Conservation (phyloP, 92 coral and sea anemone species). For the Epizoanthus ramosus region DNA sequence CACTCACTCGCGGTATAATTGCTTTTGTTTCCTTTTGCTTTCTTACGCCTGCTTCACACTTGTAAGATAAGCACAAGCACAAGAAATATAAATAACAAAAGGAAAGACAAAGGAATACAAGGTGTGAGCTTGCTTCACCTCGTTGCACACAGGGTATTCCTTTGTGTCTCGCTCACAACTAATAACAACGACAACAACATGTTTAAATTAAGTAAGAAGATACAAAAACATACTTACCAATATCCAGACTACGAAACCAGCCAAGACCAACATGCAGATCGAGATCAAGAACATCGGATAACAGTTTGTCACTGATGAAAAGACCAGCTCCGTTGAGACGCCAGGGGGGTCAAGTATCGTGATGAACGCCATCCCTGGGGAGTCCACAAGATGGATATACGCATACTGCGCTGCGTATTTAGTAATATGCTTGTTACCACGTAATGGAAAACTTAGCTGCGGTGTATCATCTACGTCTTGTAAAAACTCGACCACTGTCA, state of each 20-base stretch:
- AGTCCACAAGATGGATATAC: slow-evolving; percentile 72
- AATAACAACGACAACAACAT: not conserved
- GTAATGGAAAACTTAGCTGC: slow-evolving; percentile 70
- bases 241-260: slow-evolving; percentile 69
- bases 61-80: no score
- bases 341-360: slow-evolving; percentile 47
- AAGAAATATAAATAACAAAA: no score
- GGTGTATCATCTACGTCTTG: slow-evolving; percentile 67
- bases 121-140: no score
- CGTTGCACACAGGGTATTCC: no score
- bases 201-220: not conserved
- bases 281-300: slow-evolving; percentile 50
- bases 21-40: no score
- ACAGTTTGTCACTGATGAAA: slow-evolving; percentile 36
- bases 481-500: slow-evolving; percentile 46
- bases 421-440: slow-evolving; percentile 65
- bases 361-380: slow-evolving; percentile 67
- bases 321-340: slow-evolving; percentile 35
- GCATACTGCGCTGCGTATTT: slow-evolving; percentile 53
- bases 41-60: no score
- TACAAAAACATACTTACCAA: slow-evolving; percentile 57
- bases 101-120: no score
- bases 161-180: no score
- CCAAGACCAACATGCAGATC: slow-evolving; percentile 43
- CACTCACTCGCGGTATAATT: no score